Conservation (phyloP, 2,797 vertebrate genomes). For the Ctenosaura bakeri region DNA sequence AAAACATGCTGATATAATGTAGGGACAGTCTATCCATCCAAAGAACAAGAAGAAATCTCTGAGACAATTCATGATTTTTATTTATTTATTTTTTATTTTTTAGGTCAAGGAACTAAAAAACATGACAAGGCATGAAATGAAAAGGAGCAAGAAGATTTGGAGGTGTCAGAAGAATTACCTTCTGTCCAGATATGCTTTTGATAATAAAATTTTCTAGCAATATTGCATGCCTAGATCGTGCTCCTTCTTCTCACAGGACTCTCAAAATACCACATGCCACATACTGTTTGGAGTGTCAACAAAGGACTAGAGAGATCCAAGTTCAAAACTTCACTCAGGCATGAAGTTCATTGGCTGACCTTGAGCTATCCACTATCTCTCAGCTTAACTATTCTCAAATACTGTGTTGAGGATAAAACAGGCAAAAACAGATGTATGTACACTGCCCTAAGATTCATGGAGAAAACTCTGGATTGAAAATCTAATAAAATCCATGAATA, state of each 20-base stretch:
- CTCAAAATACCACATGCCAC: background rate
- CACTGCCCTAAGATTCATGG: background rate
- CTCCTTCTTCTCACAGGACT: background rate
- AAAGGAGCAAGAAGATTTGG: constrained; percentile 11
- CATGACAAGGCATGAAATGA: background rate
- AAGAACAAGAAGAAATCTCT: background rate
- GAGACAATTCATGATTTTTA: constrained; percentile 8
- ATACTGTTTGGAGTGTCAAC: background rate
- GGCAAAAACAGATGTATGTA: background rate
- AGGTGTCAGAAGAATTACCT: accelerated
- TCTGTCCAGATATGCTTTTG: background rate
- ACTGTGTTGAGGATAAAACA: background rate
- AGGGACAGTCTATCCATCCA: background rate
- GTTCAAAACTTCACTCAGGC: background rate
- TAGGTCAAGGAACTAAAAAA: background rate
- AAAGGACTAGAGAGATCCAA: no score
- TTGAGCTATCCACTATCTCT: background rate
- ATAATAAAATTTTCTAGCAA: constrained; percentile 25
- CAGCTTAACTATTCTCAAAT: background rate
- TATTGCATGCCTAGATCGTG: background rate
- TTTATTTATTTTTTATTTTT: background rate
- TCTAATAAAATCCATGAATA: background rate
- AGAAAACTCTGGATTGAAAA: background rate
- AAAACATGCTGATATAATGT: background rate
- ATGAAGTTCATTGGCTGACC: background rate